These are phyloP conservation scores for Edolisoma coerulescens DNA, from an alignment of 2,113 vertebrate genomes.

Conservation along the genomic window DNA sequence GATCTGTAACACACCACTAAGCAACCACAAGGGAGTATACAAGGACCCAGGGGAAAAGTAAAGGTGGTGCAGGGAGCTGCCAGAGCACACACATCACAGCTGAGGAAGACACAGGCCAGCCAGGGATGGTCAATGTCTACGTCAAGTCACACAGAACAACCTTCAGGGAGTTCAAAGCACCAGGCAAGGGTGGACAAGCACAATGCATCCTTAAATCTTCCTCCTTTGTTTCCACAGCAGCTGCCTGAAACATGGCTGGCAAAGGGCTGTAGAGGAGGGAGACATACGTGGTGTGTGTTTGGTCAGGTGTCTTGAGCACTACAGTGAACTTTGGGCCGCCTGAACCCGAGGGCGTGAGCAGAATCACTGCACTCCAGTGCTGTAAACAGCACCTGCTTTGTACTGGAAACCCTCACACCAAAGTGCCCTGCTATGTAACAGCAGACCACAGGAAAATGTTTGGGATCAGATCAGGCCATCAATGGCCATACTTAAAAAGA, in stretches of 20 bases:
- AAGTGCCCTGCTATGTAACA: background rate
- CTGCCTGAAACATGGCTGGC: background rate
- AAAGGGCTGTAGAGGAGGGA: background rate
- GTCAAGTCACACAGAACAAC: background rate
- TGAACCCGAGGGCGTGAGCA: background rate
- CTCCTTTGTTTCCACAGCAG: background rate
- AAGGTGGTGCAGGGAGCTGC: background rate
- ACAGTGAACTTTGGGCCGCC: background rate
- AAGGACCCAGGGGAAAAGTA: background rate
- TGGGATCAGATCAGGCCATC: background rate
- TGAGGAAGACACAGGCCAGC: background rate
- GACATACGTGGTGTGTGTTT: background rate
- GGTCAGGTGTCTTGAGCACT: background rate
- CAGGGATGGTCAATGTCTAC: background rate
- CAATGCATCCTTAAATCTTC: background rate
- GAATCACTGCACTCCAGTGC: accelerated
- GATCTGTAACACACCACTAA: background rate
- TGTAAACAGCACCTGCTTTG: background rate
- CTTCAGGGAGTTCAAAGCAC: background rate
- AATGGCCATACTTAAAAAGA: background rate
- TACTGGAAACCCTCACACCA: background rate
- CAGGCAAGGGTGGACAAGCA: background rate
- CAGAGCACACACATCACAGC: background rate
- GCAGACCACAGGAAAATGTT: background rate
- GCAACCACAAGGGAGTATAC: background rate